A percentile compares a stretch with the other conserved stretches of the same genome.
These are phyloP conservation scores for Phenacoccus solenopsis DNA, from an alignment of 1,140 invertebrate genomes.

Conservation along the genomic window DNA sequence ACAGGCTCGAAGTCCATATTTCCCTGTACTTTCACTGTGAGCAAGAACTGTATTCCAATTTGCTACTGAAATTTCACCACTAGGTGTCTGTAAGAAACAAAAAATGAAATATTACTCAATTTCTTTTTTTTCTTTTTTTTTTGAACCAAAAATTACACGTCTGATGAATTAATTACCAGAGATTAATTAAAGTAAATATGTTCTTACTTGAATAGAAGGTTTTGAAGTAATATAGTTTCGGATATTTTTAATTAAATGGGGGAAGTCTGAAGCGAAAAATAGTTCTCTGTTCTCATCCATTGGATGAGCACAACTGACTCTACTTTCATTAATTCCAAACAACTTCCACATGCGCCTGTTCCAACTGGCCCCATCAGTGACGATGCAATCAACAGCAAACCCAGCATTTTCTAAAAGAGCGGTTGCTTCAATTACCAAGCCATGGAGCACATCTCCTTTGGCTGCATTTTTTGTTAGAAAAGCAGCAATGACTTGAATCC, in stretches of 20 bases:
- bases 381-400: slow-evolving; percentile 22
- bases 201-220: no score
- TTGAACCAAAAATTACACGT: no score
- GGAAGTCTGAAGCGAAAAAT: neutral
- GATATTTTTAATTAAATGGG: slow-evolving; percentile 5
- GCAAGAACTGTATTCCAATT: no score
- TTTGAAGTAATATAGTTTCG: no score
- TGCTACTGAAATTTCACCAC: no score
- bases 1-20: no score
- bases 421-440: neutral
- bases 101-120: no score
- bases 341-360: slow-evolving; percentile 24
- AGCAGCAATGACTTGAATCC: slow-evolving; percentile 13
- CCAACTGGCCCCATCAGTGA: slow-evolving; percentile 25
- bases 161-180: no score
- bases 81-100: no score
- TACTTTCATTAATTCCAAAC: slow-evolving; percentile 21
- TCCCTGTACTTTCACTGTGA: no score
- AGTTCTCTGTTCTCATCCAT: neutral
- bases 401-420: slow-evolving; percentile 15
- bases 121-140: no score
- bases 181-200: no score
- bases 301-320: slow-evolving; percentile 9
- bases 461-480: neutral
- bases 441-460: neutral